Percentiles rank a stretch among this genome's conserved stretches.
phyloP scores from a whole-genome alignment of 37 sponge, comb jelly and placozoan species.

The Haliclona indistincta region DNA sequence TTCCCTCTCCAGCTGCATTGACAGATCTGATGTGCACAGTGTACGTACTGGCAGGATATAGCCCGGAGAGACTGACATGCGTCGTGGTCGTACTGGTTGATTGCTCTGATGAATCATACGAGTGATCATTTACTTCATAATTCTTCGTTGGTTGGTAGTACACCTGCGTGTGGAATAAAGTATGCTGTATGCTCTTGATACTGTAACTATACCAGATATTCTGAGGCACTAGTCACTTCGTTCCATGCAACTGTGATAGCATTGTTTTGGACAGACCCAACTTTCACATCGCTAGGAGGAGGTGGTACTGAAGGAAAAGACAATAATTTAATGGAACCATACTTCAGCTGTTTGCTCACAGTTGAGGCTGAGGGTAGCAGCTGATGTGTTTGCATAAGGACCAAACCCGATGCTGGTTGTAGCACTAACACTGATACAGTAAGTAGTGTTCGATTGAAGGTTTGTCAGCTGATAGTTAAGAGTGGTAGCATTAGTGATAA shows the following conservation, averaged over 20 bases:
- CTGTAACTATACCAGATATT: no score
- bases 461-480: background rate
- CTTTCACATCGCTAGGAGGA: conserved; percentile 25
- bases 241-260: no score
- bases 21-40: conserved; percentile 29
- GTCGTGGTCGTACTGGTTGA: background rate
- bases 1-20: conserved; percentile 54
- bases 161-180: background rate
- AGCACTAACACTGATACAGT: conserved; percentile 30
- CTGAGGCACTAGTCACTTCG: no score
- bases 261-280: no score
- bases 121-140: no score
- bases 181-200: no score
- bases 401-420: conserved; percentile 2
- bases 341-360: background rate
- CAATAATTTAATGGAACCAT: background rate
- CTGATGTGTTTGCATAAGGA: background rate
- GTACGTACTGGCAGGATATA: conserved; percentile 46
- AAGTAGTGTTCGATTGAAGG: conserved; percentile 29
- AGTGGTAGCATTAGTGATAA: background rate
- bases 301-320: conserved; percentile 23
- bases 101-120: background rate
- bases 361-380: background rate
- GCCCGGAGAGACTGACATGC: background rate
- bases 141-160: background rate